Evolutionary conservation across 2,113 vertebrate genomes (phyloP).

Genomic region (Sinocyclocheilus maitianheensis): DNA sequence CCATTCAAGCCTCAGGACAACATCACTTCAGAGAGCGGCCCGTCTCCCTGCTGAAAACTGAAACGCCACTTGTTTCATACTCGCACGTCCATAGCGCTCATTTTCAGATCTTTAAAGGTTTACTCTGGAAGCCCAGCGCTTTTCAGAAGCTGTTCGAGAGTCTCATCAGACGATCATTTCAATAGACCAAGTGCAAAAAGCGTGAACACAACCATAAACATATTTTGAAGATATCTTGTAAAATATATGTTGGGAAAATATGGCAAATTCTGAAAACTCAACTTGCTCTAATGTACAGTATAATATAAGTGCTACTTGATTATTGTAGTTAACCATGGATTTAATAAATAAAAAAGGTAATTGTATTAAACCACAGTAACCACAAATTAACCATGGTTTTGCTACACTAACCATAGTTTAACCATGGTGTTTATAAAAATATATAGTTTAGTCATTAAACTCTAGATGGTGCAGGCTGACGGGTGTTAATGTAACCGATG

Average conservation of each 20-base stretch:
- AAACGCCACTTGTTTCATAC: neutral
- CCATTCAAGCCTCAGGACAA: slow-evolving; percentile 20
- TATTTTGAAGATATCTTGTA: neutral
- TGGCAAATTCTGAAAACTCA: neutral
- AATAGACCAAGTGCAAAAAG: too few relatives aligned
- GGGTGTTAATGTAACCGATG: too few relatives aligned
- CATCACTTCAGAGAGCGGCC: neutral
- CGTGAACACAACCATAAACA: too few relatives aligned
- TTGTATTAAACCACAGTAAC: too few relatives aligned
- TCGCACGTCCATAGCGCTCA: neutral
- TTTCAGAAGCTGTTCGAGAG: neutral
- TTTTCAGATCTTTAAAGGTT: slow-evolving; percentile 49
- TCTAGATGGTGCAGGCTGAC: too few relatives aligned
- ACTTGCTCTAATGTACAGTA: neutral
- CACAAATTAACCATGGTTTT: too few relatives aligned
- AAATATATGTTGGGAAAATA: neutral
- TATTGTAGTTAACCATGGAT: too few relatives aligned
- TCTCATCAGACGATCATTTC: too few relatives aligned
- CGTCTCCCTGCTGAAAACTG: slow-evolving; percentile 17
- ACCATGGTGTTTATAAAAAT: too few relatives aligned
- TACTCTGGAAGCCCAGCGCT: neutral
- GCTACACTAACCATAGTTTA: too few relatives aligned
- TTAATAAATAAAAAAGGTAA: too few relatives aligned
- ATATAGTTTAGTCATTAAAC: too few relatives aligned
- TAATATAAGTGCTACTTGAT: neutral